Base-by-base conservation (phyloP, 2,113 vertebrate genomes). In the Salvelinus alpinus region DNA sequence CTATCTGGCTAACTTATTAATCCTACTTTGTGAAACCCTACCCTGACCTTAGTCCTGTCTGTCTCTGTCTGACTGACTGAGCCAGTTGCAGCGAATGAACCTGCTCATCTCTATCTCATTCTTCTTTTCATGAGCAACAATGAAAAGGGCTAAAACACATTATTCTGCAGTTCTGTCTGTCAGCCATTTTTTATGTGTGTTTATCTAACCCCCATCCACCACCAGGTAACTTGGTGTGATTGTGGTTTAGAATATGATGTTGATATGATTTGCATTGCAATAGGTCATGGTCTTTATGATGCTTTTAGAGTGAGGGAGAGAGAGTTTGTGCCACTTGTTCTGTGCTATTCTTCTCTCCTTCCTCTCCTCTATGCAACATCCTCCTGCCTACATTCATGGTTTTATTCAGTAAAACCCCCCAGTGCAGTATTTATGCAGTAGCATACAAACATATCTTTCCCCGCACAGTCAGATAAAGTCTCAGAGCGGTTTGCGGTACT, bases 131-230 rank as follows among this genome's bases (percentile, higher is more conserved):
- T 83, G 74, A 87, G 82, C 78, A 78, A 85, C 86, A 84, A 86
- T 88, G 89, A 88, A 92, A 92, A 93, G 93, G 92, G 93, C 93
- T 94, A 91, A 87, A 91, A 83, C 80, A 86, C 81, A 85, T 69
- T 72, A 81, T 68, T 83, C 87, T 80, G 80, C 80, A 80, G 81
- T 76, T 78, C 70, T 71, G 75, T 84, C 71, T 64, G 47, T 78
- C 82, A 75, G 85, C 80, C 68, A 66, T 20, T 29, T 80, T 78
- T 90, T 82, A 81, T 81, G 73, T 47, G 87, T 85, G 82, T 88
- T 90, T 88, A 84, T 85, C 74, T 34, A 71, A n/a, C 27, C 85
- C 24, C n/a, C 82, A 77, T 78, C 78, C 84, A 82, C 76, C 86
- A 77, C 82, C 24, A 25, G 89, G 90, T 88, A 88, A 90, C 89